phyloP scores from a whole-genome alignment of 2,888 invertebrate species.

The Torymus auratus region DNA sequence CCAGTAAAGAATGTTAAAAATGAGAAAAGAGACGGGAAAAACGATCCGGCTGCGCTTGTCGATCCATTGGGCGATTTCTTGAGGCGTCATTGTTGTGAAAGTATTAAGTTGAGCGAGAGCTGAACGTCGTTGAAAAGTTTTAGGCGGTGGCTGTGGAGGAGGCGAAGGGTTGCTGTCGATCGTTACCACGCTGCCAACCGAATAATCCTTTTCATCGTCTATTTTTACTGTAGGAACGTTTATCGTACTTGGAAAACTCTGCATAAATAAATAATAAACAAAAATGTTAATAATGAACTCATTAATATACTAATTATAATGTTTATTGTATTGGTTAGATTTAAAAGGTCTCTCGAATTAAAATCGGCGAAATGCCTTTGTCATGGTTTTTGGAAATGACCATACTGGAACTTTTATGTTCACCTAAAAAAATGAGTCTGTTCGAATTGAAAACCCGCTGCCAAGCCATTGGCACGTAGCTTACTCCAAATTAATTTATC shows the following conservation, averaged over 20 bases:
- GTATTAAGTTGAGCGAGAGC: slow-evolving; percentile 72
- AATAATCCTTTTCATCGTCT: slow-evolving; percentile 80
- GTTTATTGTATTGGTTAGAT: too few species aligned
- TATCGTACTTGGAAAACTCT: slow-evolving; percentile 83
- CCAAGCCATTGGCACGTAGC: too few species aligned
- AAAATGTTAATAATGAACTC: too few species aligned
- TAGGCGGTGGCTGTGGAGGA: slow-evolving; percentile 67
- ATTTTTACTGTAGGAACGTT: slow-evolving; percentile 85
- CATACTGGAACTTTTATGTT: too few species aligned
- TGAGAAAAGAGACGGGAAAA: slow-evolving; percentile 87
- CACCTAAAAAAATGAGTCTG: too few species aligned
- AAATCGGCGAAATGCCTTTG: too few species aligned
- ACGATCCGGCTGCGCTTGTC: slow-evolving; percentile 87
- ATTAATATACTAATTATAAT: too few species aligned
- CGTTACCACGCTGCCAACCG: slow-evolving; percentile 70
- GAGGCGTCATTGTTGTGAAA: slow-evolving; percentile 89
- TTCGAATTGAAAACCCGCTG: too few species aligned
- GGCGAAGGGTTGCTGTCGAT: slow-evolving; percentile 67
- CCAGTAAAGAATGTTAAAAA: slow-evolving; percentile 89
- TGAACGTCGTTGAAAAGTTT: slow-evolving; percentile 70
- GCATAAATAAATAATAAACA: slow-evolving; percentile 54
- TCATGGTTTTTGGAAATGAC: too few species aligned
- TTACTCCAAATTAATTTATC: too few species aligned
- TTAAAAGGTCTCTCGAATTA: too few species aligned
- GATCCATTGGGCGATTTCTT: slow-evolving; percentile 92